Conservation (phyloP, 2,797 vertebrate species). For the Chelon labrosus region DNA sequence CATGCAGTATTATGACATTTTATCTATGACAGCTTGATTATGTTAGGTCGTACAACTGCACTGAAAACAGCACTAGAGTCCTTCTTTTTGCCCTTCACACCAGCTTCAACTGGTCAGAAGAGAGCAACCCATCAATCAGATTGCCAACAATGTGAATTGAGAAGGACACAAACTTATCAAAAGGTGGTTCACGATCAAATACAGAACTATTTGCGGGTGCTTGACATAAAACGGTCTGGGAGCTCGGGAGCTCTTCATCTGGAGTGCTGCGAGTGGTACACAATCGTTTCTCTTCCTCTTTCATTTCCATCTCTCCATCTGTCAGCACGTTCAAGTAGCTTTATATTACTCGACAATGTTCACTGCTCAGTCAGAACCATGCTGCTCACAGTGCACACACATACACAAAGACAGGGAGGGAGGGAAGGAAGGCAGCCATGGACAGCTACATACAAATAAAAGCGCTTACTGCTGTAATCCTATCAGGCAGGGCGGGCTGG, state of each 20-base stretch:
- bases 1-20: neutral
- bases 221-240: conserved; percentile 59
- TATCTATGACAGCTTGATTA: neutral
- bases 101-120: conserved; percentile 17
- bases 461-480: conserved; percentile 67
- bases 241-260: conserved; percentile 61
- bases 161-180: conserved; percentile 48
- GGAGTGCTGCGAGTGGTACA: conserved; percentile 67
- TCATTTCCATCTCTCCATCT: conserved; percentile 59
- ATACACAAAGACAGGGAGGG: conserved; percentile 6
- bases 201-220: conserved; percentile 46
- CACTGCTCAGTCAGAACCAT: conserved; percentile 27
- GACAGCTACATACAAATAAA: conserved; percentile 53
- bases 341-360: conserved; percentile 49
- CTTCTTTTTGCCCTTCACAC: conserved; percentile 31
- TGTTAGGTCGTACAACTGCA: neutral
- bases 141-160: conserved; percentile 34
- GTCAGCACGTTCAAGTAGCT: conserved; percentile 62
- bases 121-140: conserved; percentile 28
- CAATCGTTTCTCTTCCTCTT: conserved; percentile 58
- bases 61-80: conserved; percentile 23
- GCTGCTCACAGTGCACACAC: conserved; percentile 6
- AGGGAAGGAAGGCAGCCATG: conserved; percentile 15
- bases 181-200: conserved; percentile 49
- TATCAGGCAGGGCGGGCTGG: conserved; percentile 55